These are phyloP conservation scores for Lucilia sericata DNA, from an alignment of 1,140 invertebrate species.

Conservation along the genomic window DNA sequence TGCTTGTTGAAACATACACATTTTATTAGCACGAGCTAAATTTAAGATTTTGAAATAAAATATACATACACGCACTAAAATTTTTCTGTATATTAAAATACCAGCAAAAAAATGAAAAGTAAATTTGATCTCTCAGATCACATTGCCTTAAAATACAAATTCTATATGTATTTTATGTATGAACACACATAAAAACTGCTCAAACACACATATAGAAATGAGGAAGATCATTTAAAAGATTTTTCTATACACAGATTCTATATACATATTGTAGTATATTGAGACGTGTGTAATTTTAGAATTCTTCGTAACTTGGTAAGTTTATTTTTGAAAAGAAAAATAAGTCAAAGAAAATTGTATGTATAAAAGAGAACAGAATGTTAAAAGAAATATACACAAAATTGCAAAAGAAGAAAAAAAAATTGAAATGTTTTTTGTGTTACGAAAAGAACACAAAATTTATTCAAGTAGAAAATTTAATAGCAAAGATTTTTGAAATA, in stretches of 20 bases:
- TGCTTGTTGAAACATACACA: neutral
- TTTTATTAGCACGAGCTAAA: conserved; percentile 19
- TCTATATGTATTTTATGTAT: neutral
- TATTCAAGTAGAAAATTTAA: neutral
- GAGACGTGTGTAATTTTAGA: conserved; percentile 47
- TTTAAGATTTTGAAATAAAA: neutral
- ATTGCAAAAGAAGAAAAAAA: neutral
- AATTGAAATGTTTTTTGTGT: neutral
- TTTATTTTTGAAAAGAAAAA: conserved; percentile 43
- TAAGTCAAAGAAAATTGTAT: too few species aligned
- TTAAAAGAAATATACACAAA: conserved; percentile 16
- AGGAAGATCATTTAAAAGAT: neutral
- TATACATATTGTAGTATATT: conserved; percentile 8
- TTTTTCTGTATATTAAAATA: neutral
- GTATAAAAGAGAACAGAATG: conserved; percentile 11
- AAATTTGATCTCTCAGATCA: neutral
- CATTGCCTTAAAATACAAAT: neutral
- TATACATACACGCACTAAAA: neutral
- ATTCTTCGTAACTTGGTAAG: conserved; percentile 47
- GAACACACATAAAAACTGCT: neutral
- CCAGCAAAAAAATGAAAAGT: neutral
- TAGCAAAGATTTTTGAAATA: neutral
- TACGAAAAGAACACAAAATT: neutral
- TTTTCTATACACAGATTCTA: conserved; percentile 13
- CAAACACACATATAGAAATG: too few species aligned